Conservation (phyloP, 2,888 invertebrate genomes). For the Cataglyphis cursor region DNA sequence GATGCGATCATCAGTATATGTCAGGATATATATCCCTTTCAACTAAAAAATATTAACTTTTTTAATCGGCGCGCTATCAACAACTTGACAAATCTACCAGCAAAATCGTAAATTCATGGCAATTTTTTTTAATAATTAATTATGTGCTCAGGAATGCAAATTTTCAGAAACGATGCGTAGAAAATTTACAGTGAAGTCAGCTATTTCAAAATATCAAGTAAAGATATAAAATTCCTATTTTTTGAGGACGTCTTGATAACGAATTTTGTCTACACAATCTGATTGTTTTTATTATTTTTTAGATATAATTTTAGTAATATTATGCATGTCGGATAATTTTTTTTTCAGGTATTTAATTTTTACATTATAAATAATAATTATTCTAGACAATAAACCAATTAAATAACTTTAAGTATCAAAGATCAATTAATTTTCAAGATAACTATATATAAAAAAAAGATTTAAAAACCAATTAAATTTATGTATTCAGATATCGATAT, state of each 20-base stretch:
- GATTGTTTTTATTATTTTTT: background rate
- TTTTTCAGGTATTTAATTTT: background rate
- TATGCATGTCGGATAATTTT: background rate
- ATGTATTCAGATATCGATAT: background rate
- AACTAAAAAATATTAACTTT: constrained; percentile 71
- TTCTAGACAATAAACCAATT: background rate
- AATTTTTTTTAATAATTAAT: constrained; percentile 58
- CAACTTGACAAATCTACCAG: constrained; percentile 80
- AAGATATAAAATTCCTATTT: background rate
- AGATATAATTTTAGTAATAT: background rate
- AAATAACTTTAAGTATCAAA: background rate
- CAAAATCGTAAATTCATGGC: constrained; percentile 69
- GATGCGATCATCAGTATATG: constrained; percentile 69
- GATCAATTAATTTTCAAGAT: background rate
- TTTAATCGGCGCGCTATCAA: constrained; percentile 64
- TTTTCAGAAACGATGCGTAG: background rate
- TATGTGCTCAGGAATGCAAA: background rate
- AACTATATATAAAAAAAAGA: background rate
- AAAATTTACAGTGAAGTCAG: background rate
- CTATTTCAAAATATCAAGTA: background rate
- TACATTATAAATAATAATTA: background rate
- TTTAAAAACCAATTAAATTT: background rate
- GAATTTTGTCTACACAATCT: background rate
- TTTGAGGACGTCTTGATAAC: background rate
- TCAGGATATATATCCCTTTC: constrained; percentile 63